A percentile compares a stretch with the other conserved stretches of the same genome.
These are phyloP conservation scores for Euclidia mi DNA, from an alignment of 2,888 invertebrate species.

Conservation along the genomic window DNA sequence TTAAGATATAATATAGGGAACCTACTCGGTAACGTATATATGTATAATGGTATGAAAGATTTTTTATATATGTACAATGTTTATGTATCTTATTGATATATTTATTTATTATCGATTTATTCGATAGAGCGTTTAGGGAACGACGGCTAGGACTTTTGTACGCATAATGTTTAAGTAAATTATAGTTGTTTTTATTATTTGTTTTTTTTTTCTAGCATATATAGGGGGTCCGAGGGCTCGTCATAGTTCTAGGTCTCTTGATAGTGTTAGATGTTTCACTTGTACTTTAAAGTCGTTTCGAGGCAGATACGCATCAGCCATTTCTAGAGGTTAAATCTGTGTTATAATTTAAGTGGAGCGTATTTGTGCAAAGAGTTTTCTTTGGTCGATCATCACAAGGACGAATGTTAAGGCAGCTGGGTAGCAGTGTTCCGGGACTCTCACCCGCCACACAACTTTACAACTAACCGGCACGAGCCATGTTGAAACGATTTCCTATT, in stretches of 20 bases:
- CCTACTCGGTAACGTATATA: slow-evolving; percentile 75
- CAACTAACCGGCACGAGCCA: slow-evolving; percentile 12
- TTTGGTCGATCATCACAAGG: slow-evolving; percentile 66
- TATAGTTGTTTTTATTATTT: slow-evolving; percentile 88
- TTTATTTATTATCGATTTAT: slow-evolving; percentile 83
- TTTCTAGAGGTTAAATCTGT: slow-evolving; percentile 77
- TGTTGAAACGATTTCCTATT: slow-evolving; percentile 2
- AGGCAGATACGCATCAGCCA: slow-evolving; percentile 69
- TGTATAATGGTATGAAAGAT: slow-evolving; percentile 79
- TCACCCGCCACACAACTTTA: slow-evolving; percentile 26
- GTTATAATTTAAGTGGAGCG: slow-evolving; percentile 72
- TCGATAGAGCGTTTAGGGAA: slow-evolving; percentile 76
- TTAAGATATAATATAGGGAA: slow-evolving; percentile 76
- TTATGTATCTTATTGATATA: slow-evolving; percentile 85
- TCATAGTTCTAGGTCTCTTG: slow-evolving; percentile 72
- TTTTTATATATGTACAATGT: slow-evolving; percentile 86
- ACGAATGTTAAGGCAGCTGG: slow-evolving; percentile 60
- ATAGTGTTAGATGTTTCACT: slow-evolving; percentile 74
- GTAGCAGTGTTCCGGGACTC: slow-evolving; percentile 23
- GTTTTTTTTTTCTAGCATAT: slow-evolving; percentile 78
- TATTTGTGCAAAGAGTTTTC: slow-evolving; percentile 47
- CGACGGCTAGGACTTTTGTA: slow-evolving; percentile 85
- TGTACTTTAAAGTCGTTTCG: slow-evolving; percentile 72
- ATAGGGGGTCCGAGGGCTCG: slow-evolving; percentile 67
- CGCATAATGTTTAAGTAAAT: slow-evolving; percentile 89